These are phyloP conservation scores for Leptinotarsa texana DNA, from an alignment of 1,140 invertebrate species.

Conservation along the genomic window DNA sequence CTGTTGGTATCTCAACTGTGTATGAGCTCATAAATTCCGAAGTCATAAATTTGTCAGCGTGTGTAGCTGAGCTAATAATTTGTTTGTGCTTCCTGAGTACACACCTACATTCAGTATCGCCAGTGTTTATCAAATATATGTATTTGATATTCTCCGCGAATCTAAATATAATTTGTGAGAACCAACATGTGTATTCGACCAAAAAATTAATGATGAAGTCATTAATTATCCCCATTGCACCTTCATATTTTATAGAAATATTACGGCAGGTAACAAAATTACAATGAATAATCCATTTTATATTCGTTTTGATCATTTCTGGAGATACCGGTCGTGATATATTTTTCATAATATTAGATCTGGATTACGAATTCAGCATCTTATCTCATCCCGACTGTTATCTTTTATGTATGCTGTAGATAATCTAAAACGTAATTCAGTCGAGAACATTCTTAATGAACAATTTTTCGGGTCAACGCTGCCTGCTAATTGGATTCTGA, in stretches of 20 bases:
- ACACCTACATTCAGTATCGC: neutral
- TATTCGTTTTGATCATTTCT: neutral
- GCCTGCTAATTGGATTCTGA: too few relatives aligned
- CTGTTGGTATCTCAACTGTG: neutral
- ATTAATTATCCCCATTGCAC: neutral
- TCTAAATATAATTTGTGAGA: neutral
- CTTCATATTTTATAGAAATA: neutral
- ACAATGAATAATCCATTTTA: neutral
- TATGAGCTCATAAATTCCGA: constrained; percentile 4
- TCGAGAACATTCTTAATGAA: too few relatives aligned
- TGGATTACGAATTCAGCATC: too few relatives aligned
- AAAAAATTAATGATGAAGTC: neutral
- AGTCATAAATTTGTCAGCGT: neutral
- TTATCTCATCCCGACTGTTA: too few relatives aligned
- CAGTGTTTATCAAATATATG: neutral
- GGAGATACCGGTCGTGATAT: too few relatives aligned
- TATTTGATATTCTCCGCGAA: neutral
- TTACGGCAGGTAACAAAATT: neutral
- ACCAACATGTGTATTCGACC: constrained; percentile 5
- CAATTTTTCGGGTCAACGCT: too few relatives aligned
- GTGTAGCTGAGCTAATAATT: neutral
- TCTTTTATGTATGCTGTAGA: too few relatives aligned
- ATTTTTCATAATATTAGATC: too few relatives aligned
- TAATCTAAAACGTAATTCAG: too few relatives aligned
- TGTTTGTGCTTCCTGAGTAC: constrained; percentile 1